Evolutionary conservation across 2,888 invertebrate genomes (phyloP).

Genomic region (Catocala sponsa): DNA sequence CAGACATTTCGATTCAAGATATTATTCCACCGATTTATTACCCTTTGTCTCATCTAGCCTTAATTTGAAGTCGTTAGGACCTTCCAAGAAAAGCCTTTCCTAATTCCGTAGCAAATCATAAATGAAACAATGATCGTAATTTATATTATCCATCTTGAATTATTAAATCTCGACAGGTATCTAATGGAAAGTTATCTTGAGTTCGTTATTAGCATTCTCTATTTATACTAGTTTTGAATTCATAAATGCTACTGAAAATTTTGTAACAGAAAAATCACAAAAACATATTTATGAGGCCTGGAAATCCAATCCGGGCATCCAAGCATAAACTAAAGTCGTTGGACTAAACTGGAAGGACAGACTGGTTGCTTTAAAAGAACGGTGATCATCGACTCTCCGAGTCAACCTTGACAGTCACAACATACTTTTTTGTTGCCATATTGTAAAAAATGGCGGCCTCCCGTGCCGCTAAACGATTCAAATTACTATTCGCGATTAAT

Average conservation of each 20-base stretch:
- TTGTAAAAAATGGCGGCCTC: conserved; percentile 43
- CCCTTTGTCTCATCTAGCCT: conserved; percentile 22
- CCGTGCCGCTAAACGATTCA: conserved; percentile 31
- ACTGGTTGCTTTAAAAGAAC: too few relatives aligned
- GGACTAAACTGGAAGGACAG: too few relatives aligned
- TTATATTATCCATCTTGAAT: conserved; percentile 8
- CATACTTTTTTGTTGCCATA: conserved; percentile 28
- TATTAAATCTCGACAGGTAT: neutral
- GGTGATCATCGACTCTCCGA: conserved; percentile 1
- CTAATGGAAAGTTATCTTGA: neutral
- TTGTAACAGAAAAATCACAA: too few relatives aligned
- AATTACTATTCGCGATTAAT: conserved; percentile 44
- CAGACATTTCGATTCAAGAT: conserved; percentile 2
- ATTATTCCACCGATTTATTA: conserved; percentile 28
- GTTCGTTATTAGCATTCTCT: too few relatives aligned
- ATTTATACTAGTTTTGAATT: too few relatives aligned
- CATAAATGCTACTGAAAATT: too few relatives aligned
- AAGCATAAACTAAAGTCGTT: too few relatives aligned
- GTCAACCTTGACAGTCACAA: conserved; percentile 27
- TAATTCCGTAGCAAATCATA: conserved; percentile 12
- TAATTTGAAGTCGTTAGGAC: conserved; percentile 21
- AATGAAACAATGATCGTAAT: conserved; percentile 18
- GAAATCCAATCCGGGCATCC: too few relatives aligned
- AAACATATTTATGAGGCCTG: too few relatives aligned
- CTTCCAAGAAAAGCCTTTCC: conserved; percentile 16